phyloP scores from a whole-genome alignment of 2,888 invertebrate species.

The Octonoba sinensis region DNA sequence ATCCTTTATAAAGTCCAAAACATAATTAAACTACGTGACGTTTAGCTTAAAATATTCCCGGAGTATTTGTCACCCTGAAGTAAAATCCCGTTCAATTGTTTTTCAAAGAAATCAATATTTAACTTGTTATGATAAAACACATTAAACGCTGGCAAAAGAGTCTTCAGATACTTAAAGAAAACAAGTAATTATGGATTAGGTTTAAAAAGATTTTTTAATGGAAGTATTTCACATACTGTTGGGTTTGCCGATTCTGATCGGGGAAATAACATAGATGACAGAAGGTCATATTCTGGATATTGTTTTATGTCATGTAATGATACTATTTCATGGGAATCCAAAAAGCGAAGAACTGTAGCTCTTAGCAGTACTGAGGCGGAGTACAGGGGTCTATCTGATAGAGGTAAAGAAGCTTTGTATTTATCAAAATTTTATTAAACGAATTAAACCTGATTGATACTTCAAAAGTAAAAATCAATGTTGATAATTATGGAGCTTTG shows the following conservation, averaged over 20 bases:
- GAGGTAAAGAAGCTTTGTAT: no score
- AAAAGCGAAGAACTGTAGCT: conserved; percentile 21
- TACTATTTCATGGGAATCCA: conserved; percentile 6
- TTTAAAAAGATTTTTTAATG: no score
- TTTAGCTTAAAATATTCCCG: no score
- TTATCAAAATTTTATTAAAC: neutral
- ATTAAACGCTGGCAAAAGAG: neutral
- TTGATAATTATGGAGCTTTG: no score
- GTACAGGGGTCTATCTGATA: conserved; percentile 1
- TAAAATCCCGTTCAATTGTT: neutral
- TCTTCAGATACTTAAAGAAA: neutral
- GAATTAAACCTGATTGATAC: no score
- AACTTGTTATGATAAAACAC: conserved; percentile 4
- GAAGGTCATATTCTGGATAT: neutral
- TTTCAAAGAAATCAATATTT: neutral
- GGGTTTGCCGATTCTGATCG: conserved; percentile 5
- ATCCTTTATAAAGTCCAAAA: no score
- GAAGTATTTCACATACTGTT: neutral
- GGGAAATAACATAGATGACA: neutral
- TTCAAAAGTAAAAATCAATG: no score
- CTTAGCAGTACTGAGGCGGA: conserved; percentile 28
- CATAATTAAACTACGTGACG: no score
- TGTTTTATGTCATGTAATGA: neutral
- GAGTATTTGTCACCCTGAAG: neutral
- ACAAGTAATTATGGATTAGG: conserved; percentile 8